These are phyloP conservation scores for Cecropterus lyciades DNA, from an alignment of 1,140 invertebrate genomes.

Conservation along the genomic window DNA sequence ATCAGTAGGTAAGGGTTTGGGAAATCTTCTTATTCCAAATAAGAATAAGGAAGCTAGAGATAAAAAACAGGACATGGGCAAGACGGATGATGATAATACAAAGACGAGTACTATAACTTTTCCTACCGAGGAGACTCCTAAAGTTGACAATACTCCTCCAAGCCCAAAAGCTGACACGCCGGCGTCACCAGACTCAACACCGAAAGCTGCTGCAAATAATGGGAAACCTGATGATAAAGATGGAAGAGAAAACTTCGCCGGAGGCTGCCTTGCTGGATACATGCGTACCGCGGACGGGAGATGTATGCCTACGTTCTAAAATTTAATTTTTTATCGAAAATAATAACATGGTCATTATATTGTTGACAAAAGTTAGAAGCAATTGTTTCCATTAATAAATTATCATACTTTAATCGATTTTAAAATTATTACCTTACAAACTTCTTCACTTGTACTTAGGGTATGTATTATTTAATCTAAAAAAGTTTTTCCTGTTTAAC, in stretches of 20 bases:
- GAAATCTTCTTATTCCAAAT: constrained; percentile 17
- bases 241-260: constrained; percentile 58
- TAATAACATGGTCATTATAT: neutral
- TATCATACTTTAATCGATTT: too few species aligned
- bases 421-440: too few species aligned
- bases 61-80: constrained; percentile 13
- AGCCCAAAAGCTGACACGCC: neutral
- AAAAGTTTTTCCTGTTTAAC: too few species aligned
- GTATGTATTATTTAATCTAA: too few species aligned
- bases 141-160: neutral
- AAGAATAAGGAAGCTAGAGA: constrained; percentile 9
- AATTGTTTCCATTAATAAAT: neutral
- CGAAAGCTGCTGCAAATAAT: constrained; percentile 3
- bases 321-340: neutral
- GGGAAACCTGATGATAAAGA: constrained; percentile 39
- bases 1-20: constrained; percentile 36
- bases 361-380: neutral
- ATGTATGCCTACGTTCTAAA: constrained; percentile 49
- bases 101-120: constrained; percentile 12
- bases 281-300: constrained; percentile 58
- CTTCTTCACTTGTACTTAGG: too few species aligned
- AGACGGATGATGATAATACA: neutral
- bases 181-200: constrained; percentile 12
- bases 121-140: constrained; percentile 8
- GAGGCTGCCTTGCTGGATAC: constrained; percentile 55